Evolutionary conservation across 2,797 vertebrate species (phyloP).

Genomic region (Clarias platycephalus): DNA sequence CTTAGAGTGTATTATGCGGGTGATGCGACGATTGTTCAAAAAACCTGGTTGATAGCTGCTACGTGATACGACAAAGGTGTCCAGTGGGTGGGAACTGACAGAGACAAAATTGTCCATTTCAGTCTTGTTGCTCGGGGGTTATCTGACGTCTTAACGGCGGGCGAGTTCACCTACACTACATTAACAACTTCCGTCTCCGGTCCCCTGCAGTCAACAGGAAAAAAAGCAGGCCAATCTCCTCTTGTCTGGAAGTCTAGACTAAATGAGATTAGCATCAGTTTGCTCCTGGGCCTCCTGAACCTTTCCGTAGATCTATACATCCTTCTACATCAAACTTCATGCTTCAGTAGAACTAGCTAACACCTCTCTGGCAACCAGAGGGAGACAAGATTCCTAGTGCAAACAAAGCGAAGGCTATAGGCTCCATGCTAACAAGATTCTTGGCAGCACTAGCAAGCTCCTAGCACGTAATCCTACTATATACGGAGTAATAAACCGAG

Average conservation of each 20-base stretch:
- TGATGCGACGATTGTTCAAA: no score
- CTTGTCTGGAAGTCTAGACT: constrained; percentile 65
- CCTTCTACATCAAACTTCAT: constrained; percentile 27
- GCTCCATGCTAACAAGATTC: constrained; percentile 46
- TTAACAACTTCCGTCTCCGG: constrained; percentile 54
- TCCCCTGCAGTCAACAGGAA: constrained; percentile 19
- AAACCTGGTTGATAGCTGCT: background rate
- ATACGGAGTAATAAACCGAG: constrained; percentile 50
- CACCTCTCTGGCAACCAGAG: constrained; percentile 3
- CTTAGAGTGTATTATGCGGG: background rate
- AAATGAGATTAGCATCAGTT: constrained; percentile 73
- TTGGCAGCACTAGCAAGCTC: constrained; percentile 40
- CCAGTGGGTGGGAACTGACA: background rate
- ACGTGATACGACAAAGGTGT: background rate
- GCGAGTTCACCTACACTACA: constrained; percentile 34
- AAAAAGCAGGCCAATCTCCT: constrained; percentile 63
- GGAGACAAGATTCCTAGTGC: constrained; percentile 21
- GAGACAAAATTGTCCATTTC: background rate
- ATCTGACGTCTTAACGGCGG: constrained; percentile 15
- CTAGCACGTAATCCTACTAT: constrained; percentile 51
- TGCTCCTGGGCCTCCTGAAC: constrained; percentile 68
- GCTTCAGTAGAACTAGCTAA: constrained; percentile 6
- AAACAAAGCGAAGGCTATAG: constrained; percentile 49
- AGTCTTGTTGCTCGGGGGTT: background rate
- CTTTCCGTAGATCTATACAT: constrained; percentile 53